These are phyloP conservation scores for Drosophila meridionalis DNA, from an alignment of 2,888 invertebrate genomes.

Conservation along the genomic window DNA sequence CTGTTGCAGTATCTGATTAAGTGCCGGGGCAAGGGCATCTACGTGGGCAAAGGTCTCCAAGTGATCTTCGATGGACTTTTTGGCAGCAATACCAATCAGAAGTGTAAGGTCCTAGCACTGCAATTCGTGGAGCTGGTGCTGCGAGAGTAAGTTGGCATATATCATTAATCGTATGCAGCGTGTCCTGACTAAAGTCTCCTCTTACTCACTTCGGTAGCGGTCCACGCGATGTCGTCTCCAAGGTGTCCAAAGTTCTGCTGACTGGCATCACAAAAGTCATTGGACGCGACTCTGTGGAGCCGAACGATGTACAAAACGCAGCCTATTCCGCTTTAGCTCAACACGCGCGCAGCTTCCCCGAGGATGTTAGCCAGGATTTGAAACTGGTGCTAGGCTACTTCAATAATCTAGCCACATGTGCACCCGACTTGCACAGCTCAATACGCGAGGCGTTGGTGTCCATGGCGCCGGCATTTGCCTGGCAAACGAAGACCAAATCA, in stretches of 20 bases:
- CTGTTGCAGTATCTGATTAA: conserved; percentile 92
- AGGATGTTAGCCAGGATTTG: conserved; percentile 89
- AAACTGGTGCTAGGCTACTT: conserved; percentile 84
- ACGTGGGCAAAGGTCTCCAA: conserved; percentile 93
- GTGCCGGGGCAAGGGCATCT: conserved; percentile 89
- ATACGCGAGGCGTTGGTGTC: conserved; percentile 89
- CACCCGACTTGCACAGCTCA: conserved; percentile 87
- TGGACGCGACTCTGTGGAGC: conserved; percentile 82
- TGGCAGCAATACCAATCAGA: conserved; percentile 92
- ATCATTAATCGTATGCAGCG: not conserved
- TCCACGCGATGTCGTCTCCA: conserved; percentile 82
- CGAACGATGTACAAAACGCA: conserved; percentile 86
- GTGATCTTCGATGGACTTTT: conserved; percentile 95
- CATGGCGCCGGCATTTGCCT: conserved; percentile 89
- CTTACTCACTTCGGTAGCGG: conserved; percentile 64
- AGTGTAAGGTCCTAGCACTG: conserved; percentile 92
- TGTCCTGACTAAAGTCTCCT: not conserved
- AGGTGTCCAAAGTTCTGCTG: conserved; percentile 83
- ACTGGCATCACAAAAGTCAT: conserved; percentile 84
- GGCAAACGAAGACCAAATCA: conserved; percentile 71
- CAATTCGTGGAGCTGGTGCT: conserved; percentile 93
- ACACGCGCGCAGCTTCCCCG: conserved; percentile 86
- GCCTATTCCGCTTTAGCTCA: conserved; percentile 84
- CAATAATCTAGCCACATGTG: conserved; percentile 81
- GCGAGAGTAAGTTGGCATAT: conserved; percentile 88